Conservation (phyloP, 2,113 vertebrate species). For the Ivindomyrus marchei region DNA sequence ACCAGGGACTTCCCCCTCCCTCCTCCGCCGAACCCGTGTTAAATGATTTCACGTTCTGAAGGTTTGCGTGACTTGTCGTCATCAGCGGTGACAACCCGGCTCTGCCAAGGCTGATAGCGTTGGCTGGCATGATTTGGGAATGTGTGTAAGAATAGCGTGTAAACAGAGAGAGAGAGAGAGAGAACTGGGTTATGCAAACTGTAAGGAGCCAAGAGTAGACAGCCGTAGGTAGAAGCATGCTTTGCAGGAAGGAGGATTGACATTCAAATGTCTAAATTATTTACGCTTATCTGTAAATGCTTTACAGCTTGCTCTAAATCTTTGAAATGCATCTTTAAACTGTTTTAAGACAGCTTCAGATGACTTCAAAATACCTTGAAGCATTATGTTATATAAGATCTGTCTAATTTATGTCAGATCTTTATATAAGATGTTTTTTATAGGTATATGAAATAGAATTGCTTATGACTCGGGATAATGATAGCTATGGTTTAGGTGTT, state of each 20-base stretch:
- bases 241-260: not conserved
- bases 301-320: not conserved
- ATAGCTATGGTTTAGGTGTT: not conserved
- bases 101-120: not conserved
- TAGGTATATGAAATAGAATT: not conserved
- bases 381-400: not conserved
- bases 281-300: not conserved
- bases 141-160: not conserved
- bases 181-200: not conserved
- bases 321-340: not conserved
- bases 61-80: not conserved
- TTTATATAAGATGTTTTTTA: not conserved
- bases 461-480: not conserved
- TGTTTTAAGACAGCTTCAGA: not conserved
- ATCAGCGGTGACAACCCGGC: not conserved
- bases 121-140: not conserved
- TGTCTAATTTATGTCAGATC: not conserved
- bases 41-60: too few relatives aligned
- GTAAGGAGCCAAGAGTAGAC: not conserved
- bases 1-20: not conserved
- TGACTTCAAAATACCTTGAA: not conserved
- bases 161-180: not conserved
- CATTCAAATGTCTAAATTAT: constrained; percentile 1
- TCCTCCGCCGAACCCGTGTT: not conserved
- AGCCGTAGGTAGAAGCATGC: not conserved